Conservation (phyloP, 2,797 vertebrate species). For the Chelonia mydas region DNA sequence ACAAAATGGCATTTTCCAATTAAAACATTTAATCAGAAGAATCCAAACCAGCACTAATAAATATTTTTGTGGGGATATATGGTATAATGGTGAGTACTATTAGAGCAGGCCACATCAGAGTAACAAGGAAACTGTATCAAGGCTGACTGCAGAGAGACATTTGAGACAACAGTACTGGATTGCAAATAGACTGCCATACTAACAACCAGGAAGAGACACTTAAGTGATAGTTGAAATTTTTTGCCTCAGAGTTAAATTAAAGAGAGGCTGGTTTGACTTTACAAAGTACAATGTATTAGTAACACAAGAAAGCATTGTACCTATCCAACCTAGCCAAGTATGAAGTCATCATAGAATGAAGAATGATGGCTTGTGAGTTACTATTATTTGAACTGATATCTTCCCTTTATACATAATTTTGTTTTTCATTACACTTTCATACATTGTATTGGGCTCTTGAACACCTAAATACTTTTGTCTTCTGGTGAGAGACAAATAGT, state of each 20-base stretch:
- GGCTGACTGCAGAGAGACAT: not conserved
- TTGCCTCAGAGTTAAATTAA: not conserved
- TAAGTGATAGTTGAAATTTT: not conserved
- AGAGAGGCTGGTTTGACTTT: not conserved
- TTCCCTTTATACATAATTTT: rapidly evolving
- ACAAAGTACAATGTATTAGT: no score
- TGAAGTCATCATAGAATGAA: not conserved
- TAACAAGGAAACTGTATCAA: not conserved
- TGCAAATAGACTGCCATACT: no score
- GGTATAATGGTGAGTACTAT: no score
- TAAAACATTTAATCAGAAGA: no score
- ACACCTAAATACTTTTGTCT: not conserved
- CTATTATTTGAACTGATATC: not conserved
- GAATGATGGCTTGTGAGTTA: not conserved
- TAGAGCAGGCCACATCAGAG: no score
- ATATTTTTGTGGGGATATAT: no score
- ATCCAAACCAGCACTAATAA: no score
- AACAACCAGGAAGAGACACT: rapidly evolving
- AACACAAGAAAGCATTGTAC: no score
- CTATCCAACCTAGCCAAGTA: no score
- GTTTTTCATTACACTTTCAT: not conserved
- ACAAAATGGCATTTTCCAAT: no score
- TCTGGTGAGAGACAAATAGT: not conserved
- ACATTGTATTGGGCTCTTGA: not conserved
- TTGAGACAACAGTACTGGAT: not conserved